Base-by-base conservation (phyloP, 1,140 invertebrate genomes). In the Chironomus tepperi region DNA sequence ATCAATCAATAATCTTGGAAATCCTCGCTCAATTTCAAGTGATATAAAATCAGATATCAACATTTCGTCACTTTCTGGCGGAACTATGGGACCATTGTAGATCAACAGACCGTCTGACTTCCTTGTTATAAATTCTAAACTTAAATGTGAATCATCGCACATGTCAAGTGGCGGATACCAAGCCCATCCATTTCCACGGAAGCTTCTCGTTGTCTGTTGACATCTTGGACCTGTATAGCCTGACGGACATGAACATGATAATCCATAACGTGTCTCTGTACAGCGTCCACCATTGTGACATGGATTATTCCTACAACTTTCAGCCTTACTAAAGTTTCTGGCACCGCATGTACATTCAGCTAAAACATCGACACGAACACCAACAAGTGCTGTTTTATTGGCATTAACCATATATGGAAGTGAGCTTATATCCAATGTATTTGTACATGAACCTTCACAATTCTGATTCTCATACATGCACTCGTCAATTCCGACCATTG, bases 401-500 rank as follows among this genome's bases (percentile, higher is more conserved):
- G 97, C 93, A 84, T 98, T 98, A 0, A 98, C 94, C 89, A 97
- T 93, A 77, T 96, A 95, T 0, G 96, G 96, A 74, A 95, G 83
- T 76, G 90, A 89, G 81, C 91, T 95, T 73, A 97, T 94, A 78
- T 95, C 92, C 34, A 98, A 83, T 43, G 89, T 88, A 83, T 97
- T 98, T 1, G 95, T 96, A 83, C 97, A 98, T 74, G 95, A 97
- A 7, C 93, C 94, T 83, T 98, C 95, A 83, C 96, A 98, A 84
- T 92, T 93, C 79, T 95, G 91, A 80, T 97, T 95, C 84, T 97
- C 95, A 81, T 96, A 94, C 42, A 97, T 84, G 83, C 97, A 99
- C 84, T 98, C 95, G 79, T 99, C 96, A 77, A 99, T 98, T 74
- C 95, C 95, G 2, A 98, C 95, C 95, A 98, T 97, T 3, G 93